Base-by-base conservation (phyloP, 2,113 vertebrate species). In the Ptychochromis oligacanthus region DNA sequence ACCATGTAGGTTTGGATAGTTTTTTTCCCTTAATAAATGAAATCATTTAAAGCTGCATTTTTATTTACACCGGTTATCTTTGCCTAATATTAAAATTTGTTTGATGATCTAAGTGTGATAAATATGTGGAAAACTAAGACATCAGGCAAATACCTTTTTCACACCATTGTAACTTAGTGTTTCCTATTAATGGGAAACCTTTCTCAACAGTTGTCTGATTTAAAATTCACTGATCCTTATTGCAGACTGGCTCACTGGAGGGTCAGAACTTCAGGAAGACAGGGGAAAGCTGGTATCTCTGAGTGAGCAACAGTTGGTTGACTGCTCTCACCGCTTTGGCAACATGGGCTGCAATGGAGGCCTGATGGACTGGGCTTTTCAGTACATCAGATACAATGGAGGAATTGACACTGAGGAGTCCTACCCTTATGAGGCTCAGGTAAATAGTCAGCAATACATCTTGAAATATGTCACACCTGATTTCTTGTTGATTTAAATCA, bases 301-400 rank as follows among this genome's bases (percentile, higher is more conserved):
- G 85, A 96, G 96, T 1, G 95, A 96, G 88, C 96, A 96, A 93
- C 96, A 96, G 94, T 88, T 96, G 65, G 96, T 96, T 2, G 96
- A 96, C 93, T 96, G 96, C 85, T 96, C 96, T 1, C 4, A 77
- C 0, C 4, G 49, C 15, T 96, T 62, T 65, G 96, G 96, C 7
- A 96, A 96, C 54, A 1, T 36, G 17, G 96, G 95, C 31, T 96
- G 96, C 72, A 3, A 0, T 0, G 96, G 96, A 24, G 96, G 96
- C 6, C 40, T 86, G 70, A 95, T 96, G 95, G 92, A 96, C 79
- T 0, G 81, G 0, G 94, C 96, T 26, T 96, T 96, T 62, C 2
- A 75, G 12, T 96, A 96, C 84, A 91, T 96, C 57, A 2, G 85
- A 28, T 86, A 26, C 58, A 95, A 93, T 1, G 84, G 87, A 77